These are phyloP conservation scores for Electrophaes corylata DNA, from an alignment of 2,888 invertebrate genomes.

Conservation along the genomic window DNA sequence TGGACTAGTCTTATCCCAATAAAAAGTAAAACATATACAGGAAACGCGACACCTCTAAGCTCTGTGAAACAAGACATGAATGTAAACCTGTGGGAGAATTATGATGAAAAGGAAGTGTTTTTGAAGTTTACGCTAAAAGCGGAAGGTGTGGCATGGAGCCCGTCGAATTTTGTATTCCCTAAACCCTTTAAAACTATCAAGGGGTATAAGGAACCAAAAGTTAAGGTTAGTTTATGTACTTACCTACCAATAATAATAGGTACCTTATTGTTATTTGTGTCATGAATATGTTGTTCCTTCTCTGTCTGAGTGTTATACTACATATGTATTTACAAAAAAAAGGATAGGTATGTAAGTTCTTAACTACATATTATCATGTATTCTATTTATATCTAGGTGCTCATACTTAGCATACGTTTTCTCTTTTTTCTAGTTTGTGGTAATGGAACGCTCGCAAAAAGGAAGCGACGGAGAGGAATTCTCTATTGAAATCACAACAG, in stretches of 20 bases:
- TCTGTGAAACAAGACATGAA: slow-evolving; percentile 57
- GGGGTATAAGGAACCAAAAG: slow-evolving; percentile 79
- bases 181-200: slow-evolving; percentile 80
- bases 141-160: slow-evolving; percentile 71
- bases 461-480: slow-evolving; percentile 44
- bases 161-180: slow-evolving; percentile 88
- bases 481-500: slow-evolving; percentile 60
- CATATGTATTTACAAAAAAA: too few relatives aligned
- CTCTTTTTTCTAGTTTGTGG: slow-evolving; percentile 52
- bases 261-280: too few relatives aligned
- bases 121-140: slow-evolving; percentile 81
- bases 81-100: slow-evolving; percentile 52
- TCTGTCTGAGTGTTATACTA: too few relatives aligned
- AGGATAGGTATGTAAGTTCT: too few relatives aligned
- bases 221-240: slow-evolving; percentile 84
- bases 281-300: too few relatives aligned
- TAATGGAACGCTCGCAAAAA: slow-evolving; percentile 41
- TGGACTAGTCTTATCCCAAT: slow-evolving; percentile 81
- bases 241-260: too few relatives aligned
- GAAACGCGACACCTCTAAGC: slow-evolving; percentile 52
- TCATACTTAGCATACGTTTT: neutral
- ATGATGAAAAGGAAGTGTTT: slow-evolving; percentile 60
- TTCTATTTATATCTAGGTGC: too few relatives aligned
- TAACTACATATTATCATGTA: too few relatives aligned
- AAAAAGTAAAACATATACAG: slow-evolving; percentile 52